Conservation (phyloP, 2,888 invertebrate genomes). For the Rotaria sp. region DNA sequence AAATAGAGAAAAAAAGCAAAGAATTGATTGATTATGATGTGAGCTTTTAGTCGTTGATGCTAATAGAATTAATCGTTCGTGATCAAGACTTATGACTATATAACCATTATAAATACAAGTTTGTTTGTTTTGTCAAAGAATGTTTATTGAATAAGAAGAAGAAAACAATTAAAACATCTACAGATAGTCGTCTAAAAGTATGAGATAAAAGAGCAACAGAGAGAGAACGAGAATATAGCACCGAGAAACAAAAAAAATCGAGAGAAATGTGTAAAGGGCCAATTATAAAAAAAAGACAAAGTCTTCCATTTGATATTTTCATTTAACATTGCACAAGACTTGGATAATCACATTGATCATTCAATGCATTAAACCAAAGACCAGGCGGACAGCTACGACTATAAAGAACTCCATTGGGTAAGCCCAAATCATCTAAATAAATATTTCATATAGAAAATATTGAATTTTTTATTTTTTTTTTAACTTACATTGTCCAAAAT, state of each 20-base stretch:
- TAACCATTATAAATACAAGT: neutral
- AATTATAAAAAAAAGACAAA: neutral
- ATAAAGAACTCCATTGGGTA: conserved; percentile 39
- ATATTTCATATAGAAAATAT: neutral
- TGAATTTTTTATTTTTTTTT: neutral
- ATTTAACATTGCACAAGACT: conserved; percentile 33
- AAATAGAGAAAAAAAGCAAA: neutral
- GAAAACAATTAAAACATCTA: conserved; percentile 1
- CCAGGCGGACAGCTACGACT: conserved; percentile 40
- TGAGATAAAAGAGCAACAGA: neutral
- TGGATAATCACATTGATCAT: conserved; percentile 40
- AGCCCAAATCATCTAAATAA: conserved; percentile 30
- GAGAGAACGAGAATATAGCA: neutral
- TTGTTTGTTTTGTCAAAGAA: neutral
- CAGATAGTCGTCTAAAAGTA: neutral
- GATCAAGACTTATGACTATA: neutral
- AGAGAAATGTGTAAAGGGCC: neutral
- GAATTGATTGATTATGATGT: neutral
- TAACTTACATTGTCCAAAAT: conserved; percentile 37
- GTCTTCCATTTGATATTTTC: neutral
- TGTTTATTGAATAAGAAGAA: neutral
- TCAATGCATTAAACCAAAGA: conserved; percentile 34
- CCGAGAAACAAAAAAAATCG: neutral
- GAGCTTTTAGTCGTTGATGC: neutral
- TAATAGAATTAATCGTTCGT: neutral